These are phyloP conservation scores for Forbesichthys papilliferus DNA, from an alignment of 2,113 vertebrate genomes.

Conservation along the genomic window DNA sequence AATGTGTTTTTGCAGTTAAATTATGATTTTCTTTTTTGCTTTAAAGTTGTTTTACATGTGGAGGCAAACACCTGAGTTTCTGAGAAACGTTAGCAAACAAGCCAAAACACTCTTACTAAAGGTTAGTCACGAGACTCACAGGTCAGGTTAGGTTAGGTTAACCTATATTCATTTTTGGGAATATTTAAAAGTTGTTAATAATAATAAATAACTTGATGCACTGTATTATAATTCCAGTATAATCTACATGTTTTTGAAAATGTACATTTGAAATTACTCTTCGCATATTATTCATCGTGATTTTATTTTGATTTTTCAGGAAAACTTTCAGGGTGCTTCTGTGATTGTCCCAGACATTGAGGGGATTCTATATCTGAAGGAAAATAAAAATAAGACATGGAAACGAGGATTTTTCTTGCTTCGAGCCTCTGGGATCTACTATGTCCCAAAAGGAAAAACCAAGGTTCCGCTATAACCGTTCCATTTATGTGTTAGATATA, in stretches of 20 bases:
- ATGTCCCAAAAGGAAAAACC: conserved; percentile 90
- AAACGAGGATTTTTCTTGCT: conserved; percentile 88
- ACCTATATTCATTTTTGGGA: background rate
- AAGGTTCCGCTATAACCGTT: conserved; percentile 74
- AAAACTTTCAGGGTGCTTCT: conserved; percentile 87
- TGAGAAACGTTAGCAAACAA: conserved; percentile 73
- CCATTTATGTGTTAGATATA: too few species aligned
- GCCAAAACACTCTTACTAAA: conserved; percentile 84
- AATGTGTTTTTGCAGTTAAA: background rate
- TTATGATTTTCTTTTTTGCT: background rate
- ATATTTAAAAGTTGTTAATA: too few species aligned
- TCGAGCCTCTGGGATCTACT: conserved; percentile 92
- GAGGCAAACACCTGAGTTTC: conserved; percentile 78
- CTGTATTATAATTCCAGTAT: background rate
- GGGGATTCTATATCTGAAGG: conserved; percentile 85
- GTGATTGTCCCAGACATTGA: conserved; percentile 86
- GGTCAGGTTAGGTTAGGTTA: conserved; percentile 52
- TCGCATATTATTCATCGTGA: conserved; percentile 22
- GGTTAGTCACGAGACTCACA: conserved; percentile 74
- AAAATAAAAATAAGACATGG: conserved; percentile 91
- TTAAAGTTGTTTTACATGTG: conserved; percentile 85
- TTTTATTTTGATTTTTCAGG: conserved; percentile 67
- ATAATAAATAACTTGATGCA: too few species aligned
- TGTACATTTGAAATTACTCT: background rate
- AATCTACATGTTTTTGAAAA: background rate